Percentiles rank a stretch among this genome's conserved stretches.
These are phyloP conservation scores for Loxodonta africana DNA, from an alignment of 2,113 vertebrate species.

Conservation along the genomic window DNA sequence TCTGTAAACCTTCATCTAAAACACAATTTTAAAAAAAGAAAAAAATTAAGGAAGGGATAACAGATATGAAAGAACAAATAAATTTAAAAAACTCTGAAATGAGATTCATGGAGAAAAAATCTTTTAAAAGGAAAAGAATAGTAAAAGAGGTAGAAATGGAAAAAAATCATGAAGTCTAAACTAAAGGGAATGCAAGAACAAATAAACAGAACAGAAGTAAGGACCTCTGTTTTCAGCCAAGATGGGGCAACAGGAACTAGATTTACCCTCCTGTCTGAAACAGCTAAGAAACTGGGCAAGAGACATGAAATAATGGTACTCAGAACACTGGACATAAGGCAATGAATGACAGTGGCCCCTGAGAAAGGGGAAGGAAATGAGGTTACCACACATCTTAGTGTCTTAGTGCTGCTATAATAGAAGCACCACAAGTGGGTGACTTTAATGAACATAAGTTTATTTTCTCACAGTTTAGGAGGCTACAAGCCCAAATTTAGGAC, in stretches of 20 bases:
- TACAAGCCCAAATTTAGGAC: no score
- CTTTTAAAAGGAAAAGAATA: not conserved
- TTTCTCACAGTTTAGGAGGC: no score
- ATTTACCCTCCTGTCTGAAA: no score
- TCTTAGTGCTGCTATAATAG: no score
- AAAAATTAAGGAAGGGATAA: not conserved
- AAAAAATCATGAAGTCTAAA: not conserved
- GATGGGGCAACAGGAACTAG: no score
- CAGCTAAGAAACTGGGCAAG: no score
- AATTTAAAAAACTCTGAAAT: conserved; percentile 13
- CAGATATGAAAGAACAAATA: not conserved
- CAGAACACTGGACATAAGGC: not conserved
- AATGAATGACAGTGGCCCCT: accelerated
- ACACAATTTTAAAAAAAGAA: no score
- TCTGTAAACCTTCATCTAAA: no score
- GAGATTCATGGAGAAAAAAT: not conserved
- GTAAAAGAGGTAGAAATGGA: not conserved
- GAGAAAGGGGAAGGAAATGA: not conserved
- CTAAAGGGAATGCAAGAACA: not conserved
- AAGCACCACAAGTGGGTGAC: no score
- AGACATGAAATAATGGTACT: not conserved
- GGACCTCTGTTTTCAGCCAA: not conserved
- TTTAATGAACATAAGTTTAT: no score
- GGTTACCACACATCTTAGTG: no score
- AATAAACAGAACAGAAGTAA: not conserved